Evolutionary conservation across 35 echinoderm and acorn worm species (phyloP).

Genomic region (Patiria miniata): DNA sequence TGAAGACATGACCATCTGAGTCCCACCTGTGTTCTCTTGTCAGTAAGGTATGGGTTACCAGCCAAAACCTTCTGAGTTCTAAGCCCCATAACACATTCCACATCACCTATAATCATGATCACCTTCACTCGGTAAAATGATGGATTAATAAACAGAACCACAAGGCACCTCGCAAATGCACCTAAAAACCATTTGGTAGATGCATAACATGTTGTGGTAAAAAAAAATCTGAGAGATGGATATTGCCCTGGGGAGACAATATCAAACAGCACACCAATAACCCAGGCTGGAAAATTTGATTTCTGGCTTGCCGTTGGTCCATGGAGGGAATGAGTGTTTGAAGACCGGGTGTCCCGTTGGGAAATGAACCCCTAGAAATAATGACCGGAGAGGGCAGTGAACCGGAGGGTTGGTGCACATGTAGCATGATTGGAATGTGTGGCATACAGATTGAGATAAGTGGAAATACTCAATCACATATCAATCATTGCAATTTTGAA

Average conservation of each 20-base stretch:
- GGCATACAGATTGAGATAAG: too few species aligned
- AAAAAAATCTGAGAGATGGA: too few species aligned
- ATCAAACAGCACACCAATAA: conserved; percentile 24
- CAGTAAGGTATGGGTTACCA: neutral
- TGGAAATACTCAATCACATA: too few species aligned
- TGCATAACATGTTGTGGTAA: too few species aligned
- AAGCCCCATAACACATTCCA: neutral
- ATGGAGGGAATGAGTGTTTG: neutral
- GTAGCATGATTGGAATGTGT: conserved; percentile 16
- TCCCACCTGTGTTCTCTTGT: conserved; percentile 12
- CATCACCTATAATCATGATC: neutral
- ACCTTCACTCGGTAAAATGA: too few species aligned
- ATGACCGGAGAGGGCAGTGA: conserved; percentile 10
- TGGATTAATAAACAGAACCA: too few species aligned
- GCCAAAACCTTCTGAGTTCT: neutral
- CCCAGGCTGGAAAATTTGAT: neutral
- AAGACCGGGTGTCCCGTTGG: neutral
- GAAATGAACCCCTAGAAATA: conserved; percentile 1
- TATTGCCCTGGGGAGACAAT: neutral
- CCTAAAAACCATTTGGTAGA: too few species aligned
- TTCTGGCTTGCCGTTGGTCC: conserved; percentile 19
- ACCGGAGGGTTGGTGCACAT: neutral
- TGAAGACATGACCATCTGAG: conserved; percentile 19
- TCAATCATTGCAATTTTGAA: too few species aligned
- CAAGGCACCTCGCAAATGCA: too few species aligned